Evolutionary conservation across 2,113 vertebrate species (phyloP).

Genomic region (Chionis minor): DNA sequence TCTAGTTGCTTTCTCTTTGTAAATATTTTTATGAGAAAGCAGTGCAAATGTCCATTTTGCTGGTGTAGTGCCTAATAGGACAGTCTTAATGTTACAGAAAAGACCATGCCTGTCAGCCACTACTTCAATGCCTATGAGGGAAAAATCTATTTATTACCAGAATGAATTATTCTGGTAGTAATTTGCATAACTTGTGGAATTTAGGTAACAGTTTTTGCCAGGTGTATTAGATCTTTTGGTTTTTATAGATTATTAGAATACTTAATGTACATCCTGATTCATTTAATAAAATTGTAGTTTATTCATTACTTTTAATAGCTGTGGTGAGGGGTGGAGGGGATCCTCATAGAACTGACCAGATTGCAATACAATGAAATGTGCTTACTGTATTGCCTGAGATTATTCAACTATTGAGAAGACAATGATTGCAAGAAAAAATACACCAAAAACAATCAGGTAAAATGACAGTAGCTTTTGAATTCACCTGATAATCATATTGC

Average conservation of each 20-base stretch:
- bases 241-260: background rate
- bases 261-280: background rate
- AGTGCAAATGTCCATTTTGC: background rate
- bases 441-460: background rate
- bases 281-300: background rate
- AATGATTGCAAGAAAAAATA: background rate
- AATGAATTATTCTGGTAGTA: background rate
- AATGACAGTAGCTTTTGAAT: background rate
- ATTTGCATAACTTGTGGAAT: background rate
- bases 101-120: background rate
- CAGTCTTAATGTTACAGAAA: background rate
- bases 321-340: rapidly evolving
- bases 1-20: background rate
- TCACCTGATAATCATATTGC: background rate
- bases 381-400: background rate
- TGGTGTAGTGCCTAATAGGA: background rate
- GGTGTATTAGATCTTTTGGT: background rate
- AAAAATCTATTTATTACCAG: background rate
- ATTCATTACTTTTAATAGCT: background rate
- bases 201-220: background rate
- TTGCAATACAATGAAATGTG: background rate
- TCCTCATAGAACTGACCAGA: background rate
- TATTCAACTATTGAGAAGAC: background rate
- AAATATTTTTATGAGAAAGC: background rate
- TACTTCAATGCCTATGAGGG: background rate